Evolutionary conservation across 64 coral and sea anemone genomes (phyloP), one percentile per base, ranked within the genome.

Genomic region (Catalaphyllia jardinei): DNA sequence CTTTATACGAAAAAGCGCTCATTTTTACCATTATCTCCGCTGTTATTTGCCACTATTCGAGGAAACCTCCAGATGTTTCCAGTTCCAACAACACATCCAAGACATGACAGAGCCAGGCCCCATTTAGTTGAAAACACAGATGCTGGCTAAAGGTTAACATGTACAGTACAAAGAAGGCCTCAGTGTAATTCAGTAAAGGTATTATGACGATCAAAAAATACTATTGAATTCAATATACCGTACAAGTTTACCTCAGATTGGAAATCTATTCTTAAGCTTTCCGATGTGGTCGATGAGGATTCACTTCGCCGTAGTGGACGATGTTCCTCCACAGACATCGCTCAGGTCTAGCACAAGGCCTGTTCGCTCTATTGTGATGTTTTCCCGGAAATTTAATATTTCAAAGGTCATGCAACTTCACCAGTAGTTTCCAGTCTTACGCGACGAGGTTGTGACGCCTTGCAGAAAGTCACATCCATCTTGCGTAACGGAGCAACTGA

Each of bases 31-130:
- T 92, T 42, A 15, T 88, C 86, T 59, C 90, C 94, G 50, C 94
- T 95, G 62, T 84, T 95, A 67, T 95, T 95, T 38, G 94, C 94
- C 17, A 84, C 94, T 29, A 95, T 95, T 49, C 94, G 85, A 1
- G 94, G 94, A 86, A 95, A 95, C 67, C 94, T 95, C 94, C 94
- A 95, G 29, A 95, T 95, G 63, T 95, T 95, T 11, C 94, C 94
- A 51, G 94, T 95, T 16, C 94, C 94, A 84, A 95, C 73, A 8
- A 95, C 94, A 60, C 94, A 95, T 3, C 94, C 94, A 28, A 95
- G 73, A 55, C 94, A 95, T 3, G 94, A 95, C 19, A 95, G 67
- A 27, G 92, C 76, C 9, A 95, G 86, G 19, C 94, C 94, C 57
- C 91, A 59, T 77, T 95, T 95, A 87, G 87, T 76, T 71, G 78